These are phyloP conservation scores for Caradrina clavipalpis DNA, from an alignment of 2,888 invertebrate species.

Conservation along the genomic window DNA sequence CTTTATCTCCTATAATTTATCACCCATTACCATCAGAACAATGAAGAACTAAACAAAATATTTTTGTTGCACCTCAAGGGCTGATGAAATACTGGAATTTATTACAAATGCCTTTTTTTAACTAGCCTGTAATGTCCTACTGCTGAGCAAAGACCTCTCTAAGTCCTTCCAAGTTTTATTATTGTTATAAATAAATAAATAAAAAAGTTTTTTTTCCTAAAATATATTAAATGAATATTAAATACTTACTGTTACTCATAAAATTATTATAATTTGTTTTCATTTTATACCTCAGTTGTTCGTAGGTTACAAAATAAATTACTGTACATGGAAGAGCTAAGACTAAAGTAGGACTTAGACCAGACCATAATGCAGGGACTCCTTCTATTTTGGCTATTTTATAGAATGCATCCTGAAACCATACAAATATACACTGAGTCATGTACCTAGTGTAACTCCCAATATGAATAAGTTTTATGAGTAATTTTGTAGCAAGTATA, in stretches of 20 bases:
- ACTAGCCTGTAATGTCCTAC: too few relatives aligned
- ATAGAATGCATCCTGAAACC: constrained; percentile 96
- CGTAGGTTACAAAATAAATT: constrained; percentile 99
- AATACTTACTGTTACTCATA: constrained; percentile 79
- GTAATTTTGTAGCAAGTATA: too few relatives aligned
- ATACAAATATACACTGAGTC: constrained; percentile 10
- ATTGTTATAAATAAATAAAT: too few relatives aligned
- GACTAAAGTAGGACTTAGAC: constrained; percentile 98
- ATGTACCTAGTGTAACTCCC: neutral
- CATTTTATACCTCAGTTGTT: constrained; percentile 94
- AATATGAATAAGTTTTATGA: too few relatives aligned
- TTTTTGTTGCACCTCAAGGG: neutral
- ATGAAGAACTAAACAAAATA: neutral
- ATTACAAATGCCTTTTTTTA: neutral
- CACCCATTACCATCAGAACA: constrained; percentile 1
- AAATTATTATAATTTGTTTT: constrained; percentile 90
- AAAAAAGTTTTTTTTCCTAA: too few relatives aligned
- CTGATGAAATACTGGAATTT: neutral
- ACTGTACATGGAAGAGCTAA: constrained; percentile 99
- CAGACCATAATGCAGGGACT: constrained; percentile 98
- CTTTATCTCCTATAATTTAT: constrained; percentile 7
- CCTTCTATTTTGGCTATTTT: constrained; percentile 98
- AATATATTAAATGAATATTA: neutral
- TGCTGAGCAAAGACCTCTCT: too few relatives aligned
- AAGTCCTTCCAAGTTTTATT: too few relatives aligned